Percentiles rank a stretch among this genome's conserved stretches.
Conservation (phyloP, 2,797 vertebrate species). For the Austrolebias charrua region DNA sequence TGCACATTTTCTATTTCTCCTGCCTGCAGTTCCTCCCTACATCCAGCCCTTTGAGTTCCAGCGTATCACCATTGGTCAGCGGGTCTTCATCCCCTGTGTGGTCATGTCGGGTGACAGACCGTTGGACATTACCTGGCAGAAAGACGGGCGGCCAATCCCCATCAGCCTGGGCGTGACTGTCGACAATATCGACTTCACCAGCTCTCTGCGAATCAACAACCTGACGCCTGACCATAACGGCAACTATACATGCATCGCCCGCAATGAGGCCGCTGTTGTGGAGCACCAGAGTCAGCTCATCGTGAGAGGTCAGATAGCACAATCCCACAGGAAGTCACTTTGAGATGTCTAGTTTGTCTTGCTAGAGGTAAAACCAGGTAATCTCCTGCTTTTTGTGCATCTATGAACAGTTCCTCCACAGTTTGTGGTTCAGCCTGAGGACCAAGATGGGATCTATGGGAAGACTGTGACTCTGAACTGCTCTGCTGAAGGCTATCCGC, state of each 20-base stretch:
- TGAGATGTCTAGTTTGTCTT: conserved; percentile 1
- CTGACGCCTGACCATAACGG: conserved; percentile 97
- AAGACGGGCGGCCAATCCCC: conserved; percentile 93
- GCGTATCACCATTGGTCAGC: conserved; percentile 95
- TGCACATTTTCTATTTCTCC: conserved; percentile 10
- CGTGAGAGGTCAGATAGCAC: conserved; percentile 86
- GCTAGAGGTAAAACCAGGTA: too few species aligned
- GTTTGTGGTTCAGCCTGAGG: conserved; percentile 96
- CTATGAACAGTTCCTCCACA: conserved; percentile 89
- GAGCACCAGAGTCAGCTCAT: conserved; percentile 97
- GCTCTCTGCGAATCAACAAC: conserved; percentile 95
- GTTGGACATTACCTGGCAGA: conserved; percentile 98
- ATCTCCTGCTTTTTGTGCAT: conserved; percentile 15
- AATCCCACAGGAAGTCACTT: conserved; percentile 14
- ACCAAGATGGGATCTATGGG: conserved; percentile 97
- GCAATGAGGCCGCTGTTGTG: conserved; percentile 93
- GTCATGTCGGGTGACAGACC: conserved; percentile 97
- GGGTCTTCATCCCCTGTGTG: conserved; percentile 97
- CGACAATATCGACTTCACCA: conserved; percentile 99
- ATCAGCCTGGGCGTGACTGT: conserved; percentile 94
- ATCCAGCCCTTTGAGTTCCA: conserved; percentile 99
- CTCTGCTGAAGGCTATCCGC: conserved; percentile 96
- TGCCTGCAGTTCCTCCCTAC: conserved; percentile 89
- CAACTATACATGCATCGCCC: conserved; percentile 97
- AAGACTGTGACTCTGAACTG: conserved; percentile 98